Base-by-base conservation (phyloP, 2,797 vertebrate species). In the Lepus townsendii region DNA sequence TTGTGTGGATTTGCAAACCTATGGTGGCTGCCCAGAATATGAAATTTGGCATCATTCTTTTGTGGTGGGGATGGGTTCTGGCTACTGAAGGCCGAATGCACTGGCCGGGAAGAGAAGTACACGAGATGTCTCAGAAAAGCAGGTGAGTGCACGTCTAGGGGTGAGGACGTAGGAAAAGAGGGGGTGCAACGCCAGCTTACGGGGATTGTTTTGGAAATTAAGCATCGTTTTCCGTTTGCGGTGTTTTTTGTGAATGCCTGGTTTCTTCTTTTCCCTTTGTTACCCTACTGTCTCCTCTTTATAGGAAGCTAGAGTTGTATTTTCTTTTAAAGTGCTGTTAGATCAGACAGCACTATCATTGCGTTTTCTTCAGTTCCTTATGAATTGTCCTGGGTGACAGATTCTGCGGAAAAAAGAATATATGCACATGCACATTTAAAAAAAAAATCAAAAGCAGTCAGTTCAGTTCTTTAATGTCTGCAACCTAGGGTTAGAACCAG, bases 11-110 rank as follows among this genome's bases (percentile, higher is more conserved):
- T 95, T 96, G 97, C 95, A 93, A 96, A 95, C 97, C 96, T 90
- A 97, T 96, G 96, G 96, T 98, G 96, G 96, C 97, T 97, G 95
- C 94, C 95, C 97, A 97, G 97, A 99, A 98, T 97, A 99, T 99
- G 99, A 98, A 97, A 97, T 98, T 98, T 97, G 98, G 99, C 90
- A 96, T 99, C 96, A 97, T 99, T 38, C 97, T 99, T 92, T 96
- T 98, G 96, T 97, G 99, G 95, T 98, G 99, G 97, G 97, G 98
- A 71, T 99, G 98, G 98, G 97, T 98, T 97, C 97, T 98, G 93
- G 97, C 96, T 32, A 98, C 98, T 95, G 98, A 98, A 96, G 98
- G 98, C 96, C 98, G 98, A 96, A 90, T 73, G 30, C 97, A 98
- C 75, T 96, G 97, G 77, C 97, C 95, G 76, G 97, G 96, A 95